Percentiles rank a stretch among this genome's conserved stretches.
Evolutionary conservation across 2,797 vertebrate genomes (phyloP).

Genomic region (Neosalanx taihuensis): DNA sequence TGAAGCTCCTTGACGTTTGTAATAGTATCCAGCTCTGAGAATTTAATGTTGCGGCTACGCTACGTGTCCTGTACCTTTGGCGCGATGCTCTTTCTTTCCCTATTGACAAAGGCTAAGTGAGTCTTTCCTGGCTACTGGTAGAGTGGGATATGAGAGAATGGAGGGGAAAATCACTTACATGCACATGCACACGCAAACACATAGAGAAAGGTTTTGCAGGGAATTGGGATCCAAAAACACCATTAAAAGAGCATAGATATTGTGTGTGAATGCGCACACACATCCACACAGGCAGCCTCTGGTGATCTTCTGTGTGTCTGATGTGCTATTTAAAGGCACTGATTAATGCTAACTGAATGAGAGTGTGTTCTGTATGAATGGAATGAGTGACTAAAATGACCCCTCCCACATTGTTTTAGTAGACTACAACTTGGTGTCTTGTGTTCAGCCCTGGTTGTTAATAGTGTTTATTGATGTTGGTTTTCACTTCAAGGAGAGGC

Average conservation of each 20-base stretch:
- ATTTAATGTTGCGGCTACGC: too few species aligned
- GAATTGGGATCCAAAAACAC: too few species aligned
- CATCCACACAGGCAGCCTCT: background rate
- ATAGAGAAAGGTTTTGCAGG: background rate
- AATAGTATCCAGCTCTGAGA: too few species aligned
- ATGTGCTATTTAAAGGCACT: background rate
- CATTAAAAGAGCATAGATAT: too few species aligned
- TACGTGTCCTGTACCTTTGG: background rate
- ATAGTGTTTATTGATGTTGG: background rate
- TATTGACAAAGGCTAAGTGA: background rate
- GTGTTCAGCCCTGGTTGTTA: background rate
- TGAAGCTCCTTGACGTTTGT: too few species aligned
- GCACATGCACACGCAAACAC: background rate
- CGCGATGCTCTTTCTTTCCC: too few species aligned
- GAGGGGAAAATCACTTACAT: background rate
- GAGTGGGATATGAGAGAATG: constrained; percentile 1
- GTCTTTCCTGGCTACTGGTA: background rate
- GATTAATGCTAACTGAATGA: background rate
- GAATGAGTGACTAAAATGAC: constrained; percentile 11
- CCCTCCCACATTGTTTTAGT: background rate
- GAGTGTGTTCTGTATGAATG: background rate
- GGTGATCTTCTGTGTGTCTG: background rate
- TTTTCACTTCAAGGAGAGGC: background rate
- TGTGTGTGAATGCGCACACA: background rate
- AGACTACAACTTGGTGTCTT: background rate